Conservation (phyloP, 2,888 invertebrate species). For the Cephus nigrinus region DNA sequence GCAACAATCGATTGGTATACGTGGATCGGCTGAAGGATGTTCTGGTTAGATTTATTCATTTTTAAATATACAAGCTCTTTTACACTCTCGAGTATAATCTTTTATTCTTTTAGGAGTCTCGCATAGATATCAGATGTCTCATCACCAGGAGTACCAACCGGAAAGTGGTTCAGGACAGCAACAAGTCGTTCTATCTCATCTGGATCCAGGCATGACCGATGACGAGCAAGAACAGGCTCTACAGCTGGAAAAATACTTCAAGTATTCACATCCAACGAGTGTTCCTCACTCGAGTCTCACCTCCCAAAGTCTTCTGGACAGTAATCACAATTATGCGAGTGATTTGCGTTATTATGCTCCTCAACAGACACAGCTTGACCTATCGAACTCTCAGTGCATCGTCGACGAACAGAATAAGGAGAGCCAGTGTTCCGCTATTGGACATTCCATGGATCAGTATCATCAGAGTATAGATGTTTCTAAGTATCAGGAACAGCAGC, state of each 20-base stretch:
- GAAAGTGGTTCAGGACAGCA: slow-evolving; percentile 47
- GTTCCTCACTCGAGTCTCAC: slow-evolving; percentile 53
- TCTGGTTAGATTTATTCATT: slow-evolving; percentile 41
- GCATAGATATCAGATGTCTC: slow-evolving; percentile 57
- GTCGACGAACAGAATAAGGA: slow-evolving; percentile 56
- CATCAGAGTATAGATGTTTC: slow-evolving; percentile 57
- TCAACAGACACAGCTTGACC: slow-evolving; percentile 59
- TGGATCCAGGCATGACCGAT: slow-evolving; percentile 50
- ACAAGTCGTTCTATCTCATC: slow-evolving; percentile 52
- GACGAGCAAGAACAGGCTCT: slow-evolving; percentile 55
- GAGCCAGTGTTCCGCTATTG: slow-evolving; percentile 49
- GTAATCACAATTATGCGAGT: slow-evolving; percentile 70
- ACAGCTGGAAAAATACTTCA: slow-evolving; percentile 62
- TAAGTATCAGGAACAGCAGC: slow-evolving; percentile 59
- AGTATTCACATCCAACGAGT: slow-evolving; percentile 48
- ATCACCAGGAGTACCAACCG: slow-evolving; percentile 61
- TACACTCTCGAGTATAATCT: not conserved
- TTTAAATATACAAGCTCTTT: not conserved
- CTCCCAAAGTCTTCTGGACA: slow-evolving; percentile 64
- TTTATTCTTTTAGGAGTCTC: slow-evolving; percentile 46
- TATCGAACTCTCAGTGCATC: slow-evolving; percentile 58
- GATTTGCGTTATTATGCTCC: slow-evolving; percentile 62
- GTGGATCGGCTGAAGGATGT: slow-evolving; percentile 61
- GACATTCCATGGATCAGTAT: slow-evolving; percentile 59
- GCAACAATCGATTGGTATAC: slow-evolving; percentile 59